Evolutionary conservation across 1,140 invertebrate species (phyloP).

Genomic region (Subanguina moxae): DNA sequence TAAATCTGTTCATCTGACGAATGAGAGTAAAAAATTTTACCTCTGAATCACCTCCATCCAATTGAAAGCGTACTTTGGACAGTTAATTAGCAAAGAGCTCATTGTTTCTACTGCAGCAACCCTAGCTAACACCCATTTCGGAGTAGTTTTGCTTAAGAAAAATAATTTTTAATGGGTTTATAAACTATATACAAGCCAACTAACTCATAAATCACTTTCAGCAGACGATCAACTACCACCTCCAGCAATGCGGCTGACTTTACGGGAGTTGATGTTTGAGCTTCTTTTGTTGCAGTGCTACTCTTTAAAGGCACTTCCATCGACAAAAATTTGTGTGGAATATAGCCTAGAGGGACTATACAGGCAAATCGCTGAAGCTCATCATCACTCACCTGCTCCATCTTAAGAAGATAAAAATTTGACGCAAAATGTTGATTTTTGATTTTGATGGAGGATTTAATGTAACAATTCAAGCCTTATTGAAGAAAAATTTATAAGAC

Average conservation of each 20-base stretch:
- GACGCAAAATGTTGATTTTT: no score
- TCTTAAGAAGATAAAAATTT: background rate
- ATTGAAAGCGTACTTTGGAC: background rate
- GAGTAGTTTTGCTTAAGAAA: constrained; percentile 24
- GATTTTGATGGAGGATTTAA: no score
- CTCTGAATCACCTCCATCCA: constrained; percentile 20
- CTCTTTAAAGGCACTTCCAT: background rate
- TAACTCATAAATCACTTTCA: background rate
- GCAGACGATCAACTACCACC: background rate
- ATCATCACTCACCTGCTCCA: background rate
- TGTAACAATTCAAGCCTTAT: no score
- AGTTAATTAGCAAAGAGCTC: constrained; percentile 10
- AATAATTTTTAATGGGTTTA: no score
- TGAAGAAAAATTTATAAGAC: background rate
- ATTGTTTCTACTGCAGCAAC: constrained; percentile 34
- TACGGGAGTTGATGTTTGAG: no score
- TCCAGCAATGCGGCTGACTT: background rate
- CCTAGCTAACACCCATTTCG: constrained; percentile 33
- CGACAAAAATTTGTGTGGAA: constrained; percentile 1
- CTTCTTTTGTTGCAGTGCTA: background rate
- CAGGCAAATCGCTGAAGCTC: background rate
- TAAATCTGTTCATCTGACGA: no score
- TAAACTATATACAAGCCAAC: background rate
- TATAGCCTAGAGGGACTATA: background rate
- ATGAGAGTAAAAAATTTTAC: background rate